phyloP scores from a whole-genome alignment of 2,888 invertebrate species.

The Drosophila acutilabella region DNA sequence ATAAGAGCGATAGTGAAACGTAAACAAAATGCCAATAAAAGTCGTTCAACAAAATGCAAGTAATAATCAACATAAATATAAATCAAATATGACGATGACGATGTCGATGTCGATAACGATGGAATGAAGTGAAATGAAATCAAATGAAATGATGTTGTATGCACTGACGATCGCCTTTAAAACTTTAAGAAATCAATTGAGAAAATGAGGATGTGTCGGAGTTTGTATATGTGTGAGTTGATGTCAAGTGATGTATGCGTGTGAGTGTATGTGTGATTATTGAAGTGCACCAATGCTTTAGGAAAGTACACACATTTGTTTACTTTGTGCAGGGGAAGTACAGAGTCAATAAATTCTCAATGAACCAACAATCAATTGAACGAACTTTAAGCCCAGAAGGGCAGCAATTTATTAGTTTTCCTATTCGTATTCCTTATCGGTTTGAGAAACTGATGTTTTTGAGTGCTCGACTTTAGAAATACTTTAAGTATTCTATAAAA shows the following conservation, averaged over 20 bases:
- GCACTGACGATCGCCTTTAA: constrained; percentile 15
- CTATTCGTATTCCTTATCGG: constrained; percentile 5
- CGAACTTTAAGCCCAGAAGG: not conserved
- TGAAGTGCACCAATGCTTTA: constrained; percentile 27
- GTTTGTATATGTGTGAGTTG: constrained; percentile 17
- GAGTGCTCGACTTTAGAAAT: not conserved
- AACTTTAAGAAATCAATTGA: constrained; percentile 29
- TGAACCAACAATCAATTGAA: not conserved
- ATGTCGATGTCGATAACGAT: not conserved
- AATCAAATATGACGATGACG: constrained; percentile 25
- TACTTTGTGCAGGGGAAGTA: not conserved
- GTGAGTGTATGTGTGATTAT: constrained; percentile 21
- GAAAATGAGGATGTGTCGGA: constrained; percentile 11
- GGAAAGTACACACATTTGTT: not conserved
- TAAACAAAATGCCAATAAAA: constrained; percentile 69
- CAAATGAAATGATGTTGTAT: constrained; percentile 3
- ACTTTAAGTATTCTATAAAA: not conserved
- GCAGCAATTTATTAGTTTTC: not conserved
- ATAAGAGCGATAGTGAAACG: constrained; percentile 59
- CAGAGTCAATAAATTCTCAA: constrained; percentile 2
- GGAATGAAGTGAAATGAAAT: not conserved
- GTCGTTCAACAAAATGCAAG: constrained; percentile 58
- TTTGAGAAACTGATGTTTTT: not conserved
- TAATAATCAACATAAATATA: constrained; percentile 45
- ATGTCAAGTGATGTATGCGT: constrained; percentile 24